A percentile compares a stretch with the other conserved stretches of the same genome.
These are phyloP conservation scores for Limnephilus auricula DNA, from an alignment of 2,888 invertebrate species.

Conservation along the genomic window DNA sequence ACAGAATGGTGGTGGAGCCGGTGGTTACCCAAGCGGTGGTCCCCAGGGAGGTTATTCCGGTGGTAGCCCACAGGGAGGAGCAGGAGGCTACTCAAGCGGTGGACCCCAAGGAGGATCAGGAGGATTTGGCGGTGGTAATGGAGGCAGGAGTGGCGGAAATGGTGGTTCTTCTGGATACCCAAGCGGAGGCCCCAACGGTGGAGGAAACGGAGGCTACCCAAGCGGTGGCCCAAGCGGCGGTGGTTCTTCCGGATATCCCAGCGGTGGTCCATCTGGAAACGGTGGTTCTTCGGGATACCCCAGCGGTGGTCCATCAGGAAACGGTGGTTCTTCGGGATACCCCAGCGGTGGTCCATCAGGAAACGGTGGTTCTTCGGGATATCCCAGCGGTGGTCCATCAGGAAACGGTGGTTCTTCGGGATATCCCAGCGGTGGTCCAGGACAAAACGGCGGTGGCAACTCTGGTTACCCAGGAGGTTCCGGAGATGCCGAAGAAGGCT, in stretches of 20 bases:
- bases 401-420: conserved; percentile 70
- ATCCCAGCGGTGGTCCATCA: conserved; percentile 57
- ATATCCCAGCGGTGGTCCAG: conserved; percentile 70
- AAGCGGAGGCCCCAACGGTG: conserved; percentile 66
- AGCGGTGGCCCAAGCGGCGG: conserved; percentile 61
- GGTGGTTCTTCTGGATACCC: conserved; percentile 73
- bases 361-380: conserved; percentile 58
- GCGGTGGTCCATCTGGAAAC: conserved; percentile 53
- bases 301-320: conserved; percentile 53
- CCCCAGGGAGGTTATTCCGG: conserved; percentile 59
- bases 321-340: conserved; percentile 60
- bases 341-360: conserved; percentile 55
- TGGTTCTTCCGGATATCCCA: conserved; percentile 54
- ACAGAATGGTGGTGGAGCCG: conserved; percentile 58
- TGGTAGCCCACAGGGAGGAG: conserved; percentile 50
- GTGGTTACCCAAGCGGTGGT: conserved; percentile 58
- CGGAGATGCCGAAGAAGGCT: conserved; percentile 60
- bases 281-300: conserved; percentile 60
- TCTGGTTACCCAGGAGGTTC: conserved; percentile 61
- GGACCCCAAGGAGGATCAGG: conserved; percentile 59
- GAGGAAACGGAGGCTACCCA: conserved; percentile 49
- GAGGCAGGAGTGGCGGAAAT: conserved; percentile 52
- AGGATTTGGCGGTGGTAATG: conserved; percentile 49
- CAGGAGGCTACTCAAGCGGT: conserved; percentile 55
- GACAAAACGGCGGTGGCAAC: conserved; percentile 39